A percentile compares a stretch with the other conserved stretches of the same genome.
Evolutionary conservation across 2,888 invertebrate genomes (phyloP).

Genomic region (Cabera pusaria): DNA sequence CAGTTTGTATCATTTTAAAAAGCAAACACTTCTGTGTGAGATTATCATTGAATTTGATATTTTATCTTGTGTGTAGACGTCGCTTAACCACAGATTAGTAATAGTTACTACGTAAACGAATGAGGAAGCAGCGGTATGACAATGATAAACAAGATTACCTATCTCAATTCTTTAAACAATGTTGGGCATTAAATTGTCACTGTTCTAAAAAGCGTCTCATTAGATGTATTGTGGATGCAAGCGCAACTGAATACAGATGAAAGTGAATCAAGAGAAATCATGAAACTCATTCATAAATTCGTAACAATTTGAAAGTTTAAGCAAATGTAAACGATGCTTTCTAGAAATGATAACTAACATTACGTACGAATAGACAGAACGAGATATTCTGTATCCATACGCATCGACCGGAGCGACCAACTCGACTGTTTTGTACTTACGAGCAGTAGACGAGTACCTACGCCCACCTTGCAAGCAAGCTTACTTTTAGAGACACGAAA

Average conservation of each 20-base stretch:
- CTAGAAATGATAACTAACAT: conserved; percentile 67
- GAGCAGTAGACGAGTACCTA: conserved; percentile 60
- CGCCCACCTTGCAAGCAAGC: conserved; percentile 52
- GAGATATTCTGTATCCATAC: conserved; percentile 46
- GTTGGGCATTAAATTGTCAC: no score
- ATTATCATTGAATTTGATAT: conserved; percentile 64
- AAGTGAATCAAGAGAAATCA: conserved; percentile 56
- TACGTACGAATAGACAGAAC: conserved; percentile 45
- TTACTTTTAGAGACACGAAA: conserved; percentile 22
- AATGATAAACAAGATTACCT: conserved; percentile 17
- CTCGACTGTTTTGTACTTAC: conserved; percentile 58
- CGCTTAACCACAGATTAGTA: no score
- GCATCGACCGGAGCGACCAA: conserved; percentile 46
- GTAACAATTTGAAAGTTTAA: conserved; percentile 76
- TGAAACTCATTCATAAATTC: conserved; percentile 57
- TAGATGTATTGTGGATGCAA: no score
- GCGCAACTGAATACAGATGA: conserved; percentile 30
- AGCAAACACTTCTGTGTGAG: conserved; percentile 62
- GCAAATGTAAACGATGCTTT: conserved; percentile 72
- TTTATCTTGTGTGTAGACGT: conserved; percentile 51
- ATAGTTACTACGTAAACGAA: conserved; percentile 6
- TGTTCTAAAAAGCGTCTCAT: no score
- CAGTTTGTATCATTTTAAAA: conserved; percentile 72
- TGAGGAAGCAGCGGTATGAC: conserved; percentile 18
- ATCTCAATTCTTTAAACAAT: no score